A percentile compares a stretch with the other conserved stretches of the same genome.
Evolutionary conservation across 1,140 invertebrate genomes (phyloP).

Genomic region (Eriosoma lanigerum): DNA sequence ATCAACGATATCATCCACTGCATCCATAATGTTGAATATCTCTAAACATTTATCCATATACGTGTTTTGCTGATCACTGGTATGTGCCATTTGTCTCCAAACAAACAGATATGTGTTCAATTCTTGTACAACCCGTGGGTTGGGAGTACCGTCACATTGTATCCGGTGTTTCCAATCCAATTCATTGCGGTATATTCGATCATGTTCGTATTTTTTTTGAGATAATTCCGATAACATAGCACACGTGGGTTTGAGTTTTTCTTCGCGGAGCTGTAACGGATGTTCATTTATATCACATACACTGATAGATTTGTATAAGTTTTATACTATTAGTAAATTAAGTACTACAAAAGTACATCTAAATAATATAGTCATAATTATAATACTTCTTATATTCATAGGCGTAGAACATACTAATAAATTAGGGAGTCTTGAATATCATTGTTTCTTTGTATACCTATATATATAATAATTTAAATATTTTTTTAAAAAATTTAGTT

Average conservation of each 20-base stretch:
- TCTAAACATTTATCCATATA: conserved; percentile 58
- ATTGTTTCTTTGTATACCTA: neutral
- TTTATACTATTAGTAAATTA: neutral
- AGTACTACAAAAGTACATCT: neutral
- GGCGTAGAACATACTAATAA: neutral
- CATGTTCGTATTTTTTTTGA: conserved; percentile 49
- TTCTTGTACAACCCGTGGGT: conserved; percentile 62
- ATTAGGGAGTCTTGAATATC: neutral
- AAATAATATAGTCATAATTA: neutral
- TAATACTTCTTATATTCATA: neutral
- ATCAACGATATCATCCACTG: conserved; percentile 60
- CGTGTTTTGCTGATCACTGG: conserved; percentile 59
- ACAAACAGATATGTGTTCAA: conserved; percentile 67
- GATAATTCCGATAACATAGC: conserved; percentile 4
- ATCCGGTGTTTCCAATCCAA: conserved; percentile 65
- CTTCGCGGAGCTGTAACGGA: neutral
- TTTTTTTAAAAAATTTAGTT: no score
- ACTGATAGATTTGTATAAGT: no score
- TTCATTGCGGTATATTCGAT: conserved; percentile 48
- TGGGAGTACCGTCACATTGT: conserved; percentile 67
- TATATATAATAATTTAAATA: no score
- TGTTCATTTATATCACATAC: neutral
- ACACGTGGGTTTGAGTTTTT: neutral
- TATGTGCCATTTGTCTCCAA: conserved; percentile 61
- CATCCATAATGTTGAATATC: conserved; percentile 58